Evolutionary conservation across 2,888 invertebrate species (phyloP).

Genomic region (Scaptodrosophila latifasciaeformis): DNA sequence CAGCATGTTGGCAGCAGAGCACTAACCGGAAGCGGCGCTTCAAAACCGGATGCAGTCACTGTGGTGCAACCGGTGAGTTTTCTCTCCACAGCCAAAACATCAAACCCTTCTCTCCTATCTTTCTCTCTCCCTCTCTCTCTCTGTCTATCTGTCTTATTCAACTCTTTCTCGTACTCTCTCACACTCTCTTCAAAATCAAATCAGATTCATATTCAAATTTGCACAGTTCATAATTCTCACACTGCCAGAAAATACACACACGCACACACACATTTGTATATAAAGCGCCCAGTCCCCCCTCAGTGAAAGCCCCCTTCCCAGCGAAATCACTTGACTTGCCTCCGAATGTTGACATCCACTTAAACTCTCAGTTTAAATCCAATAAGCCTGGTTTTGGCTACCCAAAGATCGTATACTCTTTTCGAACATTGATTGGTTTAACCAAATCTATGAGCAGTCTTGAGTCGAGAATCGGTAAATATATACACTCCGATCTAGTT

Average conservation of each 20-base stretch:
- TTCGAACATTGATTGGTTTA: too few relatives aligned
- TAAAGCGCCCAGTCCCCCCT: not conserved
- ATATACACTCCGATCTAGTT: too few relatives aligned
- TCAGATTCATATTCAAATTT: constrained; percentile 2
- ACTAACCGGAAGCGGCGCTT: constrained; percentile 65
- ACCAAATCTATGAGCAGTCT: too few relatives aligned
- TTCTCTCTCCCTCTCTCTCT: constrained; percentile 3
- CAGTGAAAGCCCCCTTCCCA: too few relatives aligned
- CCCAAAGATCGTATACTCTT: too few relatives aligned
- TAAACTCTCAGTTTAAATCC: too few relatives aligned
- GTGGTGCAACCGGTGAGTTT: constrained; percentile 75
- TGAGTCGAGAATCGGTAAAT: too few relatives aligned
- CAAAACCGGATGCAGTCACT: constrained; percentile 72
- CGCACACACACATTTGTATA: constrained; percentile 1
- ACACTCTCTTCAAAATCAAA: constrained; percentile 4
- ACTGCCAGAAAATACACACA: too few relatives aligned
- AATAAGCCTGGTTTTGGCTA: too few relatives aligned
- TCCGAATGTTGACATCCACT: too few relatives aligned
- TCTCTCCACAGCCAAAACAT: constrained; percentile 35
- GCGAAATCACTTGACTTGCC: too few relatives aligned
- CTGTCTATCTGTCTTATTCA: not conserved
- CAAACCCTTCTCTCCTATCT: constrained; percentile 29
- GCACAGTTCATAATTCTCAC: too few relatives aligned
- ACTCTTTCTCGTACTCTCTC: not conserved
- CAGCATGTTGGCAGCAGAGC: constrained; percentile 62